These are phyloP conservation scores for Vesta saturnalis DNA, from an alignment of 2,888 invertebrate genomes.

Conservation along the genomic window DNA sequence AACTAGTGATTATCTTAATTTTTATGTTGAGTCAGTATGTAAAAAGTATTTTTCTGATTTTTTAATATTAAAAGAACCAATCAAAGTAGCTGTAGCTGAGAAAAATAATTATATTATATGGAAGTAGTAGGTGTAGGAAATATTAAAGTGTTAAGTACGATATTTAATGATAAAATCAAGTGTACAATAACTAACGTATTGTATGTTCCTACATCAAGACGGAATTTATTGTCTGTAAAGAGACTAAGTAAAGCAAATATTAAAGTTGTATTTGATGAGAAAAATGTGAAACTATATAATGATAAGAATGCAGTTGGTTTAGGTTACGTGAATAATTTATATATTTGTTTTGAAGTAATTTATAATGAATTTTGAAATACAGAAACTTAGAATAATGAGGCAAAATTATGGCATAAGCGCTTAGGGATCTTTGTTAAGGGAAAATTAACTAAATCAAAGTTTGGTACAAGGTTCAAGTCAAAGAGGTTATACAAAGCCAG, in stretches of 20 bases:
- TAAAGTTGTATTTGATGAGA: neutral
- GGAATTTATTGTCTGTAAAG: no score
- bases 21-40: neutral
- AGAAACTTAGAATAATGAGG: neutral
- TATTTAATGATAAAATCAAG: neutral
- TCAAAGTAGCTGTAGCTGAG: neutral
- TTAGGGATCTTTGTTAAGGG: neutral
- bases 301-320: neutral
- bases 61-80: neutral
- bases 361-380: neutral
- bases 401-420: neutral
- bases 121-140: neutral
- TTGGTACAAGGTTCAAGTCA: neutral
- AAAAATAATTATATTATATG: no score
- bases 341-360: neutral
- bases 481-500: constrained; percentile 43
- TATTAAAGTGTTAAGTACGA: neutral
- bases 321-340: neutral
- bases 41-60: neutral
- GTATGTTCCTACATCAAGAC: neutral
- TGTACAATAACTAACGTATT: neutral
- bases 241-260: neutral
- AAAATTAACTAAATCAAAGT: neutral
- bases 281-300: neutral
- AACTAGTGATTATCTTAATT: neutral